Percentiles rank a stretch among this genome's conserved stretches.
Evolutionary conservation across 2,113 vertebrate species (phyloP).

Genomic region (Tupaia tana): DNA sequence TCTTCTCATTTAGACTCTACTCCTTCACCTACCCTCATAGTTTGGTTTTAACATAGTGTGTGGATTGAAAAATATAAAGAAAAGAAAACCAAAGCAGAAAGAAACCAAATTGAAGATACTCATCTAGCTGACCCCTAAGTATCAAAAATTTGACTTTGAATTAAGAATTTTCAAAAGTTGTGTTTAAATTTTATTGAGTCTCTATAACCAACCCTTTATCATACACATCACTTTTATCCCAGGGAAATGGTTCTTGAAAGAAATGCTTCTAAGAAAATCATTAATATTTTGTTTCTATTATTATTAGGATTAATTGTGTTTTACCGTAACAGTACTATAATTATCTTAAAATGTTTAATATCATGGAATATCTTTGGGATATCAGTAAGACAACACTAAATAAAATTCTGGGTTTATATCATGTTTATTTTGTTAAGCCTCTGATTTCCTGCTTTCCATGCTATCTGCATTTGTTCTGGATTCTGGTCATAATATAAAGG

Average conservation of each 20-base stretch:
- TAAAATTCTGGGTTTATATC: background rate
- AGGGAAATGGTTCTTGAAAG: background rate
- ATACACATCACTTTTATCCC: background rate
- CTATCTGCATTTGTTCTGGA: background rate
- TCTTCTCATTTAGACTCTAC: too few species aligned
- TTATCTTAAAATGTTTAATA: background rate
- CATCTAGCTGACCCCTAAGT: background rate
- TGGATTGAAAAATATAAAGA: background rate
- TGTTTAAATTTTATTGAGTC: background rate
- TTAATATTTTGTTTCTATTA: background rate
- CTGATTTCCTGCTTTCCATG: background rate
- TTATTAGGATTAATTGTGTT: background rate
- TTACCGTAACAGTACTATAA: background rate
- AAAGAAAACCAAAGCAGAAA: background rate
- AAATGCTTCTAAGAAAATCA: background rate
- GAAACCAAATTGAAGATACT: background rate
- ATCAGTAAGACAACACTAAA: background rate
- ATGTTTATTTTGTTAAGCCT: background rate
- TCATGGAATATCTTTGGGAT: background rate
- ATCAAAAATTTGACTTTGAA: background rate
- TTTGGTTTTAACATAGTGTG: background rate
- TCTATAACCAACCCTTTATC: background rate
- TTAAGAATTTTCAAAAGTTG: background rate
- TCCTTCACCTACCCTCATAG: background rate
- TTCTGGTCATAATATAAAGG: background rate